Evolutionary conservation across 2,797 vertebrate genomes (phyloP), one percentile per base, ranked within the genome.

Genomic region (Sylvilagus floridanus): DNA sequence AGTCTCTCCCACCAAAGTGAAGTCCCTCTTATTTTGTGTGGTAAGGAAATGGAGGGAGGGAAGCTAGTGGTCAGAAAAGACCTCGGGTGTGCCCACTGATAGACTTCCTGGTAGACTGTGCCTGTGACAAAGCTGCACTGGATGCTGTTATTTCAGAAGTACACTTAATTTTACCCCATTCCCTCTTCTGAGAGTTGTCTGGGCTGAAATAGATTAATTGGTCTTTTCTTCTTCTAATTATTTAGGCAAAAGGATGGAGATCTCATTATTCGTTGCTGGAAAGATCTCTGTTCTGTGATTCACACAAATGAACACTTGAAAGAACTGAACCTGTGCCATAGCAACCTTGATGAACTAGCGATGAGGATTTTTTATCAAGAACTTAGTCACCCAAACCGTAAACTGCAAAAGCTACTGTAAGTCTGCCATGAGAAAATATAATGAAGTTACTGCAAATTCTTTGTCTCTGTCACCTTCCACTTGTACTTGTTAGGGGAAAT

Each of bases 391-490:
- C 93, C 96, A 73, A 89, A 82, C 6, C 97, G 97, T 96, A 96
- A 96, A 93, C 84, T 97, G 62, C 82, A 96, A 82, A 98, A 87
- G 75, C 88, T 97, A 28, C 57, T 90, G 96, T 98, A 92, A 97
- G 97, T 96, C 30, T 96, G 32, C 12, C 42, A 21, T 87, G 9
- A 91, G 28, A 90, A 96, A 79, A 54, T 19, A 65, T 57, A 79
- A 65, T 90, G 14, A 7, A 37, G 7, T 85, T 76, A 82, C 62
- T 68, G 22, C 11, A 57, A 26, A 12, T 65, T 69, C 69, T 92
- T 82, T 73, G 26, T 69, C 84, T 87, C 22, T 63, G 16, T 10
- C 14, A 85, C 14, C 17, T 89, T 66, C 19, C 4, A 37, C 66
- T 82, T 8, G 30, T 86, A 42, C 65, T 83, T 37, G 21, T 84